A percentile compares a stretch with the other conserved stretches of the same genome.
These are phyloP conservation scores for Callimorpha dominula DNA, from an alignment of 2,888 invertebrate genomes.

Conservation along the genomic window DNA sequence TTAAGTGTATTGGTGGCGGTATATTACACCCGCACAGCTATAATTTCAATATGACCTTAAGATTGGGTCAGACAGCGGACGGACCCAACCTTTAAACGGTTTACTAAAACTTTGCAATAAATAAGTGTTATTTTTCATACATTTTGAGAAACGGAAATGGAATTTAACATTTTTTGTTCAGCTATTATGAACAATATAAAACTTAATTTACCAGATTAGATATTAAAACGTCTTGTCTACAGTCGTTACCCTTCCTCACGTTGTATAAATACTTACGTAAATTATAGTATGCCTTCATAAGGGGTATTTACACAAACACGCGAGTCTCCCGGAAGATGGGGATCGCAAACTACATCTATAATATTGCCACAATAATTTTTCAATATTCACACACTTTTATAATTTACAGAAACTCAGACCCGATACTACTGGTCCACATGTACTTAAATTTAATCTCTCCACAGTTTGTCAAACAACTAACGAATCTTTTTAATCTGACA, in stretches of 20 bases:
- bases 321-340: conserved; percentile 30
- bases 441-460: conserved; percentile 63
- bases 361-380: conserved; percentile 45
- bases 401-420: conserved; percentile 66
- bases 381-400: conserved; percentile 46
- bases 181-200: conserved; percentile 71
- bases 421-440: conserved; percentile 74
- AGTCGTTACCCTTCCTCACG: conserved; percentile 33
- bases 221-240: conserved; percentile 38
- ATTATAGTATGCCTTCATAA: conserved; percentile 33
- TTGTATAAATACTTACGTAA: conserved; percentile 45
- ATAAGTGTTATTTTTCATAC: neutral
- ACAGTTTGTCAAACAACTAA: conserved; percentile 59
- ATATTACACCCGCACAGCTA: neutral
- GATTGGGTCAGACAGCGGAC: too few relatives aligned
- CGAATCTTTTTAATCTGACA: conserved; percentile 58
- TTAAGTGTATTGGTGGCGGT: neutral
- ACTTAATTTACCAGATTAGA: conserved; percentile 47
- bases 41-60: neutral
- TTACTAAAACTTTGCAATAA: neutral
- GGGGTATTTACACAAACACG: conserved; percentile 46
- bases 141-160: neutral
- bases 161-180: conserved; percentile 30
- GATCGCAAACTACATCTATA: conserved; percentile 39
- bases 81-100: neutral